Base-by-base conservation (phyloP, 1,140 invertebrate species). In the Lucilia sericata region DNA sequence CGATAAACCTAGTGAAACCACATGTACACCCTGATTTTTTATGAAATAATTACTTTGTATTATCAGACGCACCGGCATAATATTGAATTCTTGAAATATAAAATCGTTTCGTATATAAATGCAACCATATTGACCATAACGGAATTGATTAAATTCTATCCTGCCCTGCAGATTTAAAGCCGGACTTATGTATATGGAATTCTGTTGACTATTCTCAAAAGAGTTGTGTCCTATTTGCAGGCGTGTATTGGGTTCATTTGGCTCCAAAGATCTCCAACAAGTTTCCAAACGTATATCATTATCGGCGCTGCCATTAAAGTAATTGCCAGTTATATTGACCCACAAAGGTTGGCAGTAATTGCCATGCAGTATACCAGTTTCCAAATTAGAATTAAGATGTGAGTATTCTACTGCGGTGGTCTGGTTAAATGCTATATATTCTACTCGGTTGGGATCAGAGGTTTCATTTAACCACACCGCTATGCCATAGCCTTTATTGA, bases 41-140 rank as follows among this genome's bases (percentile, higher is more conserved):
- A 94, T 93, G 90, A 99, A 99, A 88, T 96, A 94, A 89, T 99
- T 99, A 87, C 98, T 94, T 87, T 95, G 94, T 80, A 99, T 95
- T 14, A 94, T 85, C 74, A 99, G 92, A 84, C 94, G 92, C 0
- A 94, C 94, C 0, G 94, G 95, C 25, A 93, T 93, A 74, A 92
- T 94, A 93, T 95, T 94, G 86, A 96, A 95, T 90, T 96, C 96
- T 94, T 86, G 94, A 91, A 42, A 95, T 91, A 87, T 95, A 91
- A 88, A 90, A 36, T 90, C 88, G 92, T 99, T 99, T 89, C 96
- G 95, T 49, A 99, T 96, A 47, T 97, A 93, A 42, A 99, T 92
- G 19, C 95, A 96, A 17, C 98, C 98, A 87, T 95, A 96, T 65
- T 91, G 91, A 47, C 98, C 97, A 76, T 95, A 93, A 74, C 93